Percentiles rank a stretch among this genome's conserved stretches.
Evolutionary conservation across 2,888 invertebrate species (phyloP).

Genomic region (Crioceris asparagi): DNA sequence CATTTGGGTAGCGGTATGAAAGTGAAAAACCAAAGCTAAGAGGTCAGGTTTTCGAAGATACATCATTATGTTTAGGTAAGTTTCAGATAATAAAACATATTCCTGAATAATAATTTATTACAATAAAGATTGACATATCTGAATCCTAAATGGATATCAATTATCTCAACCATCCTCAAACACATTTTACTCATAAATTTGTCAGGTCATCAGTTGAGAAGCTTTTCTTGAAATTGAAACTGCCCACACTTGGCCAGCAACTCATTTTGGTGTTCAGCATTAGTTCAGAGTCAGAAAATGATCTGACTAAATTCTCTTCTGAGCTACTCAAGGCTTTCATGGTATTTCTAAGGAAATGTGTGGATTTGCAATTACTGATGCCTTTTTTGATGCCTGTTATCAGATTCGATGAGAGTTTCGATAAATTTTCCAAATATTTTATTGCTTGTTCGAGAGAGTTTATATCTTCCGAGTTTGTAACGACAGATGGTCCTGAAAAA

Average conservation of each 20-base stretch:
- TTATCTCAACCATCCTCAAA: background rate
- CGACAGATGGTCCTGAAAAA: no score
- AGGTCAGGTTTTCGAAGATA: no score
- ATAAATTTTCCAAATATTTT: slow-evolving; percentile 14
- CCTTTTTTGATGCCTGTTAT: slow-evolving; percentile 16
- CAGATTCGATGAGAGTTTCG: slow-evolving; percentile 13
- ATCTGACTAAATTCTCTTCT: slow-evolving; percentile 17
- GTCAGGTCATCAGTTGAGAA: slow-evolving; percentile 20
- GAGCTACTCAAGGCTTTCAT: slow-evolving; percentile 12
- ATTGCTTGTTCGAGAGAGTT: no score
- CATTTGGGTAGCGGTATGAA: no score
- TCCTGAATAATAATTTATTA: no score
- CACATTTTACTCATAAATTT: slow-evolving; percentile 7
- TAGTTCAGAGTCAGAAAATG: slow-evolving; percentile 23
- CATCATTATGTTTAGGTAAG: no score
- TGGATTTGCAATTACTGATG: slow-evolving; percentile 15
- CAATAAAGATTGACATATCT: no score
- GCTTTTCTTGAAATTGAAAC: slow-evolving; percentile 15
- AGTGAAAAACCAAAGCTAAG: no score
- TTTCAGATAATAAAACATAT: no score
- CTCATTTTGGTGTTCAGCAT: slow-evolving; percentile 10
- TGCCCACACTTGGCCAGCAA: slow-evolving; percentile 5
- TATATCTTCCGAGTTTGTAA: no score
- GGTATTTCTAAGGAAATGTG: slow-evolving; percentile 11
- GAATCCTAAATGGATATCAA: background rate